Base-by-base conservation (phyloP, 1,140 invertebrate genomes). In the Microvelia longipes region DNA sequence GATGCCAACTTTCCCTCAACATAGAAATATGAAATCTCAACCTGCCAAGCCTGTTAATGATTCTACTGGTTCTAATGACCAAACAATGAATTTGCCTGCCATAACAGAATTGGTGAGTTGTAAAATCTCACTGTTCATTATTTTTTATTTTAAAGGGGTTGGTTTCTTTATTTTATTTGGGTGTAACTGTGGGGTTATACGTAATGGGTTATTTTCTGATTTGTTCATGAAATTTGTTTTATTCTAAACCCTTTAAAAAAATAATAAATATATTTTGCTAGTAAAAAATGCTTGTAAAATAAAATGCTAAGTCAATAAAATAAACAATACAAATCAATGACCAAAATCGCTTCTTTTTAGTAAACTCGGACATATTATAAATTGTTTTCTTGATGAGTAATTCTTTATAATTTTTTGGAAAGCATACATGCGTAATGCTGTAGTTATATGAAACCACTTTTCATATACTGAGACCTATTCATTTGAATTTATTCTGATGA, bases 1-100 rank as follows among this genome's bases (percentile, higher is more conserved):
- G 75, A 98, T 98, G 95, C 95, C 95, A 29, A 94, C 93, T 74
- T 98, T 96, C 78, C 95, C 95, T 0, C 94, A 98, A 78, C 94
- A 97, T 79, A 85, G 95, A 74, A 95, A 97, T 78, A 85, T 91
- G 82, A 92, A 87, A 76, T 84, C 84, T 66, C 69, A 76, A 66
- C 69, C 79, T 75, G 66, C 28, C 5, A 73, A 70, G 24, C 68
- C n/a, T n/a, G 73, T 78, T 29, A 81, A 81, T 69, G 78, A 85
- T 61, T 86, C 87, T 74, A 81, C 83, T n/a, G 80, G 82, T 29
- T 82, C 84, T 50, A 84, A 84, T 68, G 87, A 88, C 75, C 86
- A 88, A 75, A 88, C 86, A 0, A 88, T 83, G 78, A 88, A 86
- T 78, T 79, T 90, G 68, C 88, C 88, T 26, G 85, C 87, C 29